These are phyloP conservation scores for Homarus americanus DNA, from an alignment of 1,140 invertebrate species.

Conservation along the genomic window DNA sequence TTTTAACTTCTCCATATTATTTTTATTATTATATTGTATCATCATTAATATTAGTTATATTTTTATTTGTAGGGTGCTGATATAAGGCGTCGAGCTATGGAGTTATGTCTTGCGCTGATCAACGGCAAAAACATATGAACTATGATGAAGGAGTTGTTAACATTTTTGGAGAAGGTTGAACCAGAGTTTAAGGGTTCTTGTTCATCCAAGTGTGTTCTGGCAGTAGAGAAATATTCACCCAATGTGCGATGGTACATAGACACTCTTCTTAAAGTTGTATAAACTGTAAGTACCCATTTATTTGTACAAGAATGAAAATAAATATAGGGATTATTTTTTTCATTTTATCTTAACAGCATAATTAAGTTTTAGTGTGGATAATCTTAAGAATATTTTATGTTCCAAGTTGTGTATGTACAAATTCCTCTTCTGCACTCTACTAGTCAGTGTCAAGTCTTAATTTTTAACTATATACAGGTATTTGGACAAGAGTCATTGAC, in stretches of 20 bases:
- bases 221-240: conserved; percentile 96
- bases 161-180: conserved; percentile 96
- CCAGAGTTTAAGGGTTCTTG: conserved; percentile 98
- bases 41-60: background rate
- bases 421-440: background rate
- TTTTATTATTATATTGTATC: background rate
- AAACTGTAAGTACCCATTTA: conserved; percentile 83
- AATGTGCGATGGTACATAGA: conserved; percentile 98
- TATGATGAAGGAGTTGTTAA: conserved; percentile 98
- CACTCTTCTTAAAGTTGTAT: conserved; percentile 95
- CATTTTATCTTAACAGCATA: background rate
- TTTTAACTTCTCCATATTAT: too few species aligned
- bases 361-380: background rate
- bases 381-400: too few species aligned
- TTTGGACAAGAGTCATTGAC: too few species aligned
- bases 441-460: too few species aligned
- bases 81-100: conserved; percentile 95
- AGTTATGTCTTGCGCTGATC: conserved; percentile 97
- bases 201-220: conserved; percentile 97
- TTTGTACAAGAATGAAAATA: background rate
- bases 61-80: conserved; percentile 86
- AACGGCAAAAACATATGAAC: conserved; percentile 95
- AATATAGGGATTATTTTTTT: background rate
- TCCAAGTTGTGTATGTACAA: background rate
- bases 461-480: background rate